Evolutionary conservation across 2,797 vertebrate genomes (phyloP).

Genomic region (Esox lucius): DNA sequence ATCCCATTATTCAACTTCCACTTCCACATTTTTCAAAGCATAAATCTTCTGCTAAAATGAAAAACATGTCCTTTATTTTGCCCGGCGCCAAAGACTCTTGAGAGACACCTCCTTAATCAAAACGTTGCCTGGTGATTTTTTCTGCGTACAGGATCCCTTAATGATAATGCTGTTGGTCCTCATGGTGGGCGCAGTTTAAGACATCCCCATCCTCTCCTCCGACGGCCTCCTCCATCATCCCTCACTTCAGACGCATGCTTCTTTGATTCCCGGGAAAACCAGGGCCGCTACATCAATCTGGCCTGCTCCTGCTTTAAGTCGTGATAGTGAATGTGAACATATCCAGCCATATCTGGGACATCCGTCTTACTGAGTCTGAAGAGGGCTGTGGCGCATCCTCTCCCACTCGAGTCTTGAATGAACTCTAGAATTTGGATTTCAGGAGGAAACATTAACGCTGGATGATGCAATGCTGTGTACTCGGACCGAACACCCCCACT

Average conservation of each 20-base stretch:
- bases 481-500: too few relatives aligned
- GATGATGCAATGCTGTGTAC: too few relatives aligned
- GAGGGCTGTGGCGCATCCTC: background rate
- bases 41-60: conserved; percentile 50
- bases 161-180: conserved; percentile 39
- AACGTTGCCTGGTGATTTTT: conserved; percentile 36
- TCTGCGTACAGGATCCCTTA: conserved; percentile 31
- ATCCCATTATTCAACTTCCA: conserved; percentile 56
- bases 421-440: background rate
- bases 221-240: conserved; percentile 39
- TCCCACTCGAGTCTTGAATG: background rate
- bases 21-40: conserved; percentile 52
- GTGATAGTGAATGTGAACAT: conserved; percentile 22
- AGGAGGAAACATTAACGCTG: background rate
- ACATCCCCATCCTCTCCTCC: conserved; percentile 25
- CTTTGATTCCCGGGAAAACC: conserved; percentile 34
- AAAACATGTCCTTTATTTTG: conserved; percentile 44
- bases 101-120: conserved; percentile 58
- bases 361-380: background rate
- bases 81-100: conserved; percentile 50
- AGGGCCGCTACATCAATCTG: conserved; percentile 41
- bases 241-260: conserved; percentile 38
- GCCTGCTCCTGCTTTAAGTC: conserved; percentile 22
- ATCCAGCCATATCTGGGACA: background rate
- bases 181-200: conserved; percentile 20